Evolutionary conservation across 2,888 invertebrate genomes (phyloP).

Genomic region (Leptopilina myrica): DNA sequence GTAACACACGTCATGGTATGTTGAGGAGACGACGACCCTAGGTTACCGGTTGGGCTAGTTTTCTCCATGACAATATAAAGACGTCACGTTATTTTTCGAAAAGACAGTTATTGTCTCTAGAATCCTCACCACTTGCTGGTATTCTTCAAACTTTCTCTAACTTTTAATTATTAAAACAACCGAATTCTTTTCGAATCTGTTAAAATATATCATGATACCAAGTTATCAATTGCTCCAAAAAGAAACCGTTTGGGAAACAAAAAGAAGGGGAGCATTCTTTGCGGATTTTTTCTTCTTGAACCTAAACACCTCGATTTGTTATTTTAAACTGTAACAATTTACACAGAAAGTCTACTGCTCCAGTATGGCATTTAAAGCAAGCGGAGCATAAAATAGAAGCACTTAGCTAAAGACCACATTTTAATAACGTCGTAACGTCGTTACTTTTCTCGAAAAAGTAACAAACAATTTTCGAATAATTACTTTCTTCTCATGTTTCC

Average conservation of each 20-base stretch:
- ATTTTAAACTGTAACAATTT: conserved; percentile 14
- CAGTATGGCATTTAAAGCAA: neutral
- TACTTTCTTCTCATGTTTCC: neutral
- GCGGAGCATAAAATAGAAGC: conserved; percentile 31
- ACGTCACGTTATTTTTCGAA: neutral
- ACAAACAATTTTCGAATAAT: neutral
- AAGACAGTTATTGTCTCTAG: too few relatives aligned
- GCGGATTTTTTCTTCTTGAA: neutral
- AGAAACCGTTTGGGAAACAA: neutral
- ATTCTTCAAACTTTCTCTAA: too few relatives aligned
- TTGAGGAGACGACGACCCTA: conserved; percentile 35
- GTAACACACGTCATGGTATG: conserved; percentile 37
- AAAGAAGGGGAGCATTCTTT: neutral
- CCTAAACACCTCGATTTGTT: neutral
- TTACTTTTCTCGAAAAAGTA: neutral
- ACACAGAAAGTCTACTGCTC: neutral
- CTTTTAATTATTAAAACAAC: too few relatives aligned
- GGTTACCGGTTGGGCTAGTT: conserved; percentile 16
- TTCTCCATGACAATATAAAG: neutral
- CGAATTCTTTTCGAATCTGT: too few relatives aligned
- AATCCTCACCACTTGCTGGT: too few relatives aligned
- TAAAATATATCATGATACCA: neutral
- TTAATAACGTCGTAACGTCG: neutral
- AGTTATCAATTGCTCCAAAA: neutral
- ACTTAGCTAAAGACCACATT: conserved; percentile 1